A percentile compares a stretch with the other conserved stretches of the same genome.
Evolutionary conservation across 2,888 invertebrate species (phyloP).

Genomic region (Perizoma affinitatum): DNA sequence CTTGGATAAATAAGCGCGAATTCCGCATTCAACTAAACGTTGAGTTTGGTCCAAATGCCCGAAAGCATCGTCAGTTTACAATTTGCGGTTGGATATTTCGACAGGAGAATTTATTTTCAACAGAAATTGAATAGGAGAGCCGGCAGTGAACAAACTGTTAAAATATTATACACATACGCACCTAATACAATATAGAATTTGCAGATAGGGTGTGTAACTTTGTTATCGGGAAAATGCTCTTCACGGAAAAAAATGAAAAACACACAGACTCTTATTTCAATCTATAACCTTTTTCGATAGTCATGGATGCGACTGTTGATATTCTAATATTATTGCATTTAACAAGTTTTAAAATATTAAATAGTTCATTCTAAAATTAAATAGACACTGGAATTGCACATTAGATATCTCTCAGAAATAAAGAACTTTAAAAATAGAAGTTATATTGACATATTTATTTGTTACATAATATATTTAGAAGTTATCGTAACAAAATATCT

Average conservation of each 20-base stretch:
- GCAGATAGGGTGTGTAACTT: conserved; percentile 27
- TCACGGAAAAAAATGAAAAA: conserved; percentile 7
- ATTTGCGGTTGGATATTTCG: conserved; percentile 53
- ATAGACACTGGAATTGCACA: too few relatives aligned
- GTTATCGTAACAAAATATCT: too few relatives aligned
- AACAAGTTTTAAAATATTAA: too few relatives aligned
- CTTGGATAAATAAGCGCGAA: conserved; percentile 44
- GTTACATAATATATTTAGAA: too few relatives aligned
- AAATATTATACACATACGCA: conserved; percentile 27
- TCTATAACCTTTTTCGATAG: too few relatives aligned
- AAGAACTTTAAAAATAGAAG: too few relatives aligned
- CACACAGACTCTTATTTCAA: not conserved
- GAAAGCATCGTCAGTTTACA: conserved; percentile 43
- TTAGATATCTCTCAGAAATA: too few relatives aligned
- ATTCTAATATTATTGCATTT: too few relatives aligned
- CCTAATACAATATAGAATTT: conserved; percentile 8
- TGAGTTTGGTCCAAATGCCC: conserved; percentile 39
- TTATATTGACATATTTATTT: too few relatives aligned
- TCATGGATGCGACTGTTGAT: too few relatives aligned
- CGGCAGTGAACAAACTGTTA: conserved; percentile 25
- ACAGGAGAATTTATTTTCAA: conserved; percentile 55
- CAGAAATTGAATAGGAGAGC: conserved; percentile 55
- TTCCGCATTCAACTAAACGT: conserved; percentile 33
- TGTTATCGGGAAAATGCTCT: conserved; percentile 27
- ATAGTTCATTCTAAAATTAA: too few relatives aligned